phyloP scores from a whole-genome alignment of 2,113 vertebrate species.

The Pungitius pungitius region DNA sequence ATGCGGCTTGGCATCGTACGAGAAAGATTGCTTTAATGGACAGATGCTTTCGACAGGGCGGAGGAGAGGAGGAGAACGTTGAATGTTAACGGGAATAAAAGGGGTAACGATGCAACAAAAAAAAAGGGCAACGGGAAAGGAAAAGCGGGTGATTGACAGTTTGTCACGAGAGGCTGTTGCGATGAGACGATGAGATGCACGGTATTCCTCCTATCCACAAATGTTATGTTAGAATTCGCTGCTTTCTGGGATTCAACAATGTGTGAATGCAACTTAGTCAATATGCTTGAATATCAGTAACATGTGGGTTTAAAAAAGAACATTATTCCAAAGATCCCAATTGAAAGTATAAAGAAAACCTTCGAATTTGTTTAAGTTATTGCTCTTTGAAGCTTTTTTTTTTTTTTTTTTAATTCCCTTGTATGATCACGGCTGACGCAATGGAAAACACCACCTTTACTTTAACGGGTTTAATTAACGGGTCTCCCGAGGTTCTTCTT shows the following conservation, averaged over 20 bases:
- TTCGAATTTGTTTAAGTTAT: too few species aligned
- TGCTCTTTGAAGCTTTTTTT: too few species aligned
- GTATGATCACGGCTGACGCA: too few species aligned
- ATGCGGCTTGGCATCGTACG: conserved; percentile 57
- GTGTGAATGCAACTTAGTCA: too few species aligned
- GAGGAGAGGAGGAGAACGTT: neutral
- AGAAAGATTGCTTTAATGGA: conserved; percentile 53
- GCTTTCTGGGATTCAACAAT: too few species aligned
- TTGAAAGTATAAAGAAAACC: too few species aligned
- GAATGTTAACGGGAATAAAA: neutral
- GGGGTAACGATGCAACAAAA: neutral
- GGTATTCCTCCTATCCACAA: neutral
- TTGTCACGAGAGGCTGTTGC: conserved; percentile 15
- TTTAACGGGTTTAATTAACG: too few species aligned
- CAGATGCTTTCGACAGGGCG: conserved; percentile 36
- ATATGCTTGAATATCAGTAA: too few species aligned
- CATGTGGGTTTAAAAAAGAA: too few species aligned
- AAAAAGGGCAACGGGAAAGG: neutral
- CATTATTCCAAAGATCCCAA: too few species aligned
- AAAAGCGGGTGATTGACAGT: neutral
- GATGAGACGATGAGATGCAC: neutral
- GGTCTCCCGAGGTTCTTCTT: neutral
- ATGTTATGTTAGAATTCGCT: neutral
- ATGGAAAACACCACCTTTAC: too few species aligned
- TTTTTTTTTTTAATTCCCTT: too few species aligned